Conservation (phyloP, 2,113 vertebrate species). For the Cichladusa arquata region DNA sequence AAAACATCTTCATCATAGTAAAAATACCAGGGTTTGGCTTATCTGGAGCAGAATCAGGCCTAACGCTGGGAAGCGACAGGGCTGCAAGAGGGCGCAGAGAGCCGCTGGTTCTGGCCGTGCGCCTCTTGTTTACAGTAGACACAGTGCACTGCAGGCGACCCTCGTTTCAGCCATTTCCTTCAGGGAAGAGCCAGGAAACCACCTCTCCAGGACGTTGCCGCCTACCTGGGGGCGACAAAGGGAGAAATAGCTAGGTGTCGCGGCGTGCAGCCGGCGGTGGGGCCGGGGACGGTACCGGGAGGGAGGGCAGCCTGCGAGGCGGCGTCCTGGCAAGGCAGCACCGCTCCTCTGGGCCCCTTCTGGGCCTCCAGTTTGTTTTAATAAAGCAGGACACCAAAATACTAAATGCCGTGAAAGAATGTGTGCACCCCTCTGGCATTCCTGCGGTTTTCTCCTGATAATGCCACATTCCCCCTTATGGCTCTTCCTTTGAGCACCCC, state of each 20-base stretch:
- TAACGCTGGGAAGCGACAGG: background rate
- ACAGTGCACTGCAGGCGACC: rapidly evolving
- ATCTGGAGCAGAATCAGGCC: background rate
- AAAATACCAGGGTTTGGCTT: background rate
- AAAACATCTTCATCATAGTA: background rate
- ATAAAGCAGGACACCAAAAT: background rate
- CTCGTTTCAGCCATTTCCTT: background rate
- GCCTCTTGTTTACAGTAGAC: background rate
- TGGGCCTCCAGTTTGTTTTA: background rate
- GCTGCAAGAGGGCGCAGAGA: background rate
- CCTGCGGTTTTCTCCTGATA: background rate
- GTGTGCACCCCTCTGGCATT: background rate
- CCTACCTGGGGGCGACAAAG: background rate
- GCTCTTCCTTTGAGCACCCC: background rate
- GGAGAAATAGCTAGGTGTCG: no score
- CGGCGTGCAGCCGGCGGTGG: rapidly evolving
- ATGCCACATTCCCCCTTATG: no score
- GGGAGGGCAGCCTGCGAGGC: no score
- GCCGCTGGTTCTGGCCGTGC: background rate
- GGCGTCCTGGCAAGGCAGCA: background rate
- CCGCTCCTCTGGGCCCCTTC: background rate
- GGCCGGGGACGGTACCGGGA: no score
- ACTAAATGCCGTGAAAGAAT: background rate
- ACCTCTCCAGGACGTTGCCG: background rate
- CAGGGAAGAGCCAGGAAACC: background rate